Conservation (phyloP, 1,140 invertebrate genomes). For the Caenorhabditis brenneri region DNA sequence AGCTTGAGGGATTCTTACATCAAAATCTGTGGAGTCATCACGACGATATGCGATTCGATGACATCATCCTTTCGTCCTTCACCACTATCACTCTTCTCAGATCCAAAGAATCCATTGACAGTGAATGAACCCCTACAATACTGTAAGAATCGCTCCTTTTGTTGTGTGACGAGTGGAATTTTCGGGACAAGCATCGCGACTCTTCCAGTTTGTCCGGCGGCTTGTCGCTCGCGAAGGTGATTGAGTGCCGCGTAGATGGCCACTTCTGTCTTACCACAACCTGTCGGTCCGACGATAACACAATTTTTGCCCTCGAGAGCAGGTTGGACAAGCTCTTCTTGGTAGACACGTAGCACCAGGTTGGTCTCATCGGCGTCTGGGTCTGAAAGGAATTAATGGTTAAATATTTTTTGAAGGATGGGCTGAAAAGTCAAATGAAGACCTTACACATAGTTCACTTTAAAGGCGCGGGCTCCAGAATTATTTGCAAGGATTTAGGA, state of each 20-base stretch:
- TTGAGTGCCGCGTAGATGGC: slow-evolving; percentile 64
- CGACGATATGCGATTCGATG: slow-evolving; percentile 31
- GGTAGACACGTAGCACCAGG: slow-evolving; percentile 56
- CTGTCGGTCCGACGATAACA: slow-evolving; percentile 67
- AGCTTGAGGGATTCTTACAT: no score
- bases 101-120: slow-evolving; percentile 50
- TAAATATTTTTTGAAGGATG: no score
- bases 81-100: neutral
- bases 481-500: no score
- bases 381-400: neutral
- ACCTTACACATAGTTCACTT: no score
- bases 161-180: slow-evolving; percentile 57
- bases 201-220: neutral
- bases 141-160: slow-evolving; percentile 46
- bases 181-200: slow-evolving; percentile 53
- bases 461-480: no score
- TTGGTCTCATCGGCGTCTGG: slow-evolving; percentile 13
- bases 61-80: slow-evolving; percentile 16
- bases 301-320: slow-evolving; percentile 64
- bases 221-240: slow-evolving; percentile 46
- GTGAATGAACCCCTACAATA: slow-evolving; percentile 21
- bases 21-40: slow-evolving; percentile 57
- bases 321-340: slow-evolving; percentile 59
- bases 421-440: no score
- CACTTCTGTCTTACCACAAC: slow-evolving; percentile 66